Evolutionary conservation across 2,888 invertebrate genomes (phyloP), one percentile per base, ranked within the genome.

Genomic region (Microchrysa polita): DNA sequence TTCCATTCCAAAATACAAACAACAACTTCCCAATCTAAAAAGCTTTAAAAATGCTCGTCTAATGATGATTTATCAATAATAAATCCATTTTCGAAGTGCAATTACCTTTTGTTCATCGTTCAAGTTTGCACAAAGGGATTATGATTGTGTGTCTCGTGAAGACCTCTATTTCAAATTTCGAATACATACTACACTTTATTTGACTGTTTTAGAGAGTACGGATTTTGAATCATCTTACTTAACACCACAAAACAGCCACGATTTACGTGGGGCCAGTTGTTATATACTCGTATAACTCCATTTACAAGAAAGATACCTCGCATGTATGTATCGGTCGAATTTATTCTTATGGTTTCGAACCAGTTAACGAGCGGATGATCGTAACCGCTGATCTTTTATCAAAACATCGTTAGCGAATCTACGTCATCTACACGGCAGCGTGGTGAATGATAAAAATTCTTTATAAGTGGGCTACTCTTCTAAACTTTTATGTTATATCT

Each of bases 331-430:
- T 20, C 52, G 44, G 53, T 34, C 27, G 23, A 53, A 53, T 48
- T 67, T 40, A 34, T 52, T 67, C 53, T 48, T 48, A n/a, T n/a
- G 42, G 9, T 48, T 23, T 16, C 53, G 27, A 67, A 57, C 55
- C 55, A 69, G 55, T 69, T 65, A 65, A 69, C 57, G 69, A 69
- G 55, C 69, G 69, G 69, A 69, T 69, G 69, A 69, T 69, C 69
- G 52, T 69, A 69, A 57, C 69, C 69, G 57, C 69, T 69, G 69
- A 69, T 69, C 69, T 69, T 22, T 57, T 69, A 69, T 69, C 69
- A 69, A 69, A 55, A 57, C 20, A 22, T 69, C 69, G 55, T 69
- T 69, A 69, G 69, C 67, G 69, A 55, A 55, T 65, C 48, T 65
- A 65, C 65, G 65, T 65, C 65, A 65, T 65, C 48, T 14, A 65